These are phyloP conservation scores for Amphiprion percula DNA, from an alignment of 2,113 vertebrate genomes.

Conservation along the genomic window DNA sequence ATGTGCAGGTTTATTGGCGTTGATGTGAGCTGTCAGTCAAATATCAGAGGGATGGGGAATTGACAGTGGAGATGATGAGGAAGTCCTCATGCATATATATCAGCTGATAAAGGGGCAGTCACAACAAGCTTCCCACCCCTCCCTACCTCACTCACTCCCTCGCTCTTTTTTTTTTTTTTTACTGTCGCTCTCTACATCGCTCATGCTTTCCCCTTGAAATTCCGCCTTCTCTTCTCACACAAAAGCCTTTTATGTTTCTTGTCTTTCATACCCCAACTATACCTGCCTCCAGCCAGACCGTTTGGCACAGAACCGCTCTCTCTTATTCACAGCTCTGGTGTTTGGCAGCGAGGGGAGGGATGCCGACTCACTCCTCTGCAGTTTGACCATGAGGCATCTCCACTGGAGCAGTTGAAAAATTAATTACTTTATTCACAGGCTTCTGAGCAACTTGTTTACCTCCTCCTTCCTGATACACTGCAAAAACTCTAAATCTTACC, in stretches of 20 bases:
- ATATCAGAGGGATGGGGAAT: slow-evolving; percentile 66
- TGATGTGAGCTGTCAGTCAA: slow-evolving; percentile 78
- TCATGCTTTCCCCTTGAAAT: slow-evolving; percentile 44
- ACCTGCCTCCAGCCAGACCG: slow-evolving; percentile 36
- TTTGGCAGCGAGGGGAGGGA: slow-evolving; percentile 15
- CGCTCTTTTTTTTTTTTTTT: neutral
- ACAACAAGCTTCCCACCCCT: slow-evolving; percentile 15
- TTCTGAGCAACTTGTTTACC: slow-evolving; percentile 54
- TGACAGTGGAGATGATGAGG: slow-evolving; percentile 68
- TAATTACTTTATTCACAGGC: slow-evolving; percentile 58
- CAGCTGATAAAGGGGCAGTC: slow-evolving; percentile 76
- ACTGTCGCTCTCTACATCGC: neutral
- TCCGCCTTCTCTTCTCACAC: slow-evolving; percentile 27
- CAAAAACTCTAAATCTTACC: too few species aligned
- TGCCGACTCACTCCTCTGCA: slow-evolving; percentile 30
- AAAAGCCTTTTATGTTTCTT: slow-evolving; percentile 49
- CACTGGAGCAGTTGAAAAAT: slow-evolving; percentile 46
- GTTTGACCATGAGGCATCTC: slow-evolving; percentile 48
- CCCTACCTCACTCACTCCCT: neutral
- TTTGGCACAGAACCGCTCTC: slow-evolving; percentile 17
- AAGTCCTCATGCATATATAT: slow-evolving; percentile 82
- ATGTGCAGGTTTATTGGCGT: slow-evolving; percentile 71
- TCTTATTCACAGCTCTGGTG: slow-evolving; percentile 34
- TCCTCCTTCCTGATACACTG: neutral
- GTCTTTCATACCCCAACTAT: slow-evolving; percentile 47